A percentile compares a stretch with the other conserved stretches of the same genome.
Evolutionary conservation across 1,140 invertebrate genomes (phyloP).

Genomic region (Drosophila kanapiae): DNA sequence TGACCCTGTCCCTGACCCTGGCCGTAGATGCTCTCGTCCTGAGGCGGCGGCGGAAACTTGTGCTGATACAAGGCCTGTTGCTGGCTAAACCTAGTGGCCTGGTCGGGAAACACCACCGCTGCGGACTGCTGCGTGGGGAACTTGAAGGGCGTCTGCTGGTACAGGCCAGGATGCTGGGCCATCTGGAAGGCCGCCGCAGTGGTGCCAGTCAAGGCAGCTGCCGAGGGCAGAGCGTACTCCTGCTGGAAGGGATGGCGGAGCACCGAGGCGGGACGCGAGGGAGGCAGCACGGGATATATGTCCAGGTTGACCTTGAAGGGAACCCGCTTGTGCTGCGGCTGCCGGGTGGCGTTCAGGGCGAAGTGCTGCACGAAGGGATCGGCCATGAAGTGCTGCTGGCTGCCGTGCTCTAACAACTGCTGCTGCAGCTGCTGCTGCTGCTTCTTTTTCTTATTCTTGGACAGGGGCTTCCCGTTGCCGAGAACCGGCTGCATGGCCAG

Average conservation of each 20-base stretch:
- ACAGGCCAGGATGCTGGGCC: slow-evolving; percentile 44
- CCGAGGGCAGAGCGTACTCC: slow-evolving; percentile 63
- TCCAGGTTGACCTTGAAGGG: slow-evolving; percentile 79
- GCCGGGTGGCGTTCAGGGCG: slow-evolving; percentile 65
- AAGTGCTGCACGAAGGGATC: slow-evolving; percentile 63
- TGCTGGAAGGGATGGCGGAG: slow-evolving; percentile 72
- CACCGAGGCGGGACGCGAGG: slow-evolving; percentile 64
- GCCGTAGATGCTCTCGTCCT: slow-evolving; percentile 57
- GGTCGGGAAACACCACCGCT: slow-evolving; percentile 60
- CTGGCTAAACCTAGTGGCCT: slow-evolving; percentile 61
- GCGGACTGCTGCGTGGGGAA: slow-evolving; percentile 63
- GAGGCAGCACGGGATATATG: slow-evolving; percentile 75
- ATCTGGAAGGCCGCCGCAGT: slow-evolving; percentile 34
- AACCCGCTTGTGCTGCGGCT: slow-evolving; percentile 65
- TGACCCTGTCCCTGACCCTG: slow-evolving; percentile 13
- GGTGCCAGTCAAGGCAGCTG: slow-evolving; percentile 38
- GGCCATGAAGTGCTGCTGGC: slow-evolving; percentile 56
- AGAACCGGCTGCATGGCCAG: slow-evolving; percentile 67
- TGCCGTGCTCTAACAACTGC: slow-evolving; percentile 57
- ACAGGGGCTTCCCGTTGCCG: slow-evolving; percentile 29
- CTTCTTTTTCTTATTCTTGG: slow-evolving; percentile 71
- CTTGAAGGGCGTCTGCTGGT: slow-evolving; percentile 68
- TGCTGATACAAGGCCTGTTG: slow-evolving; percentile 64
- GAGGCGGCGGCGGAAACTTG: slow-evolving; percentile 45
- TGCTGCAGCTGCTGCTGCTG: slow-evolving; percentile 48